Evolutionary conservation across 2,888 invertebrate species (phyloP), one percentile per base, ranked within the genome.

Genomic region (Erpobdella octoculata): DNA sequence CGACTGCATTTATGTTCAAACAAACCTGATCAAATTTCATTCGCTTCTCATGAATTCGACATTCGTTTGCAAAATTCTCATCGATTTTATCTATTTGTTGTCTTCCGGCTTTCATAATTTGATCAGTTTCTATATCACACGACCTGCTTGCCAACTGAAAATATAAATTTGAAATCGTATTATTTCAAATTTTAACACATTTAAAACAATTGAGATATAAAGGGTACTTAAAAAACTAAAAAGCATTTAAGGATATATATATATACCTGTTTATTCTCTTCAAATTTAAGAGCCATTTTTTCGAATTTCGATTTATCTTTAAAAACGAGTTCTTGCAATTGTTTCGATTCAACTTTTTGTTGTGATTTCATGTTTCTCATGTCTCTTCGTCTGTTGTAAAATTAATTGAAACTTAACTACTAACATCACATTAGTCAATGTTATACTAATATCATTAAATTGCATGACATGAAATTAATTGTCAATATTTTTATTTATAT

Each of bases 351-450:
- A n/a, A 64, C 15, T 36, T 71, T 73, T 46, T 65, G 65, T 53
- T 71, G 73, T 35, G 66, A 36, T 37, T 36, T 68, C 67, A 73
- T 64, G 46, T 71, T 61, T 9, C 73, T 37, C 67, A 73, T 28
- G 28, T 70, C 71, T 37, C 65, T 48, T 31, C 53, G 71, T 66
- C 73, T 72, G 58, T 18, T 0, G 48, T 12, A 41, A 41, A 41
- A 15, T 12, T 41, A n/a, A 41, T 15, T 15, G n/a, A 15, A 41
- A 41, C 41, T 41, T 41, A 12, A 41, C 41, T 12, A 41, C 9
- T 41, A 12, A 41, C 18, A 41, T n/a, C n/a, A n/a, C n/a, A 41
- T 41, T 41, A 41, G 41, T 12, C 18, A 12, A 41, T 41, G 18
- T 41, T 12, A 41, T 41, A 12, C 9, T 41, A 41, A 12, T 41